Percentiles rank a stretch among this genome's conserved stretches.
phyloP scores from a whole-genome alignment of 2,797 vertebrate species.

The Leptodactylus fallax region DNA sequence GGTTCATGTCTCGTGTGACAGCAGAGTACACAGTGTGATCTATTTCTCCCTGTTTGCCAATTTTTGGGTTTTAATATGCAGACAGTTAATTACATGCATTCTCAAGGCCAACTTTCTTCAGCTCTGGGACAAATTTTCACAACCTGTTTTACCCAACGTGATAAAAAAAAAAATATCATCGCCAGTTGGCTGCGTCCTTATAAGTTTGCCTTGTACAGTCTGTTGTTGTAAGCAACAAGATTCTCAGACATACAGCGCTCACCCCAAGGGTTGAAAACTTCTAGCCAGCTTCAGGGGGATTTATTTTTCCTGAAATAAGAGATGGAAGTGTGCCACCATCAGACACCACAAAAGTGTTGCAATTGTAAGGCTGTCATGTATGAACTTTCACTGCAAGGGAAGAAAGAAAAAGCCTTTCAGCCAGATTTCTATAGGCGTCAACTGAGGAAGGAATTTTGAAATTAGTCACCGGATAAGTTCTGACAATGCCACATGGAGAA shows the following conservation, averaged over 20 bases:
- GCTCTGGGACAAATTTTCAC: slow-evolving; percentile 46
- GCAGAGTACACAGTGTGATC: slow-evolving; percentile 10
- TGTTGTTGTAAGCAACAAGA: slow-evolving; percentile 28
- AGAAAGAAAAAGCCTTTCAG: slow-evolving; percentile 14
- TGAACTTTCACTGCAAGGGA: slow-evolving; percentile 35
- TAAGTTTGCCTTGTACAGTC: slow-evolving; percentile 24
- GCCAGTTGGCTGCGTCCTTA: slow-evolving; percentile 39
- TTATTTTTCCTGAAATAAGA: slow-evolving; percentile 23
- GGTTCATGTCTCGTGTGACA: slow-evolving; percentile 40
- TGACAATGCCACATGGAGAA: slow-evolving; percentile 52
- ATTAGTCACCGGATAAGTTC: slow-evolving; percentile 51
- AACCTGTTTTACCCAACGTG: slow-evolving; percentile 34
- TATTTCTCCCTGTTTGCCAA: not conserved
- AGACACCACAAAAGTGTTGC: slow-evolving; percentile 40
- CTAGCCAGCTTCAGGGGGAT: slow-evolving; percentile 19
- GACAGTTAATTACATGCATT: slow-evolving; percentile 47
- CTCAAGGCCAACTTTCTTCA: slow-evolving; percentile 33
- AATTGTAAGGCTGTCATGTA: slow-evolving; percentile 6
- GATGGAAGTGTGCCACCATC: slow-evolving; percentile 49
- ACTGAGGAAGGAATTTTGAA: slow-evolving; percentile 54
- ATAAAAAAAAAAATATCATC: not conserved
- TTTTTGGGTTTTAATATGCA: slow-evolving; percentile 20
- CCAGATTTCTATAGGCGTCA: slow-evolving; percentile 53
- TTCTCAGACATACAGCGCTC: slow-evolving; percentile 26
- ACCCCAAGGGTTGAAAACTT: slow-evolving; percentile 35